Evolutionary conservation across 2,113 vertebrate genomes (phyloP).

Genomic region (Elaphurus davidianus): DNA sequence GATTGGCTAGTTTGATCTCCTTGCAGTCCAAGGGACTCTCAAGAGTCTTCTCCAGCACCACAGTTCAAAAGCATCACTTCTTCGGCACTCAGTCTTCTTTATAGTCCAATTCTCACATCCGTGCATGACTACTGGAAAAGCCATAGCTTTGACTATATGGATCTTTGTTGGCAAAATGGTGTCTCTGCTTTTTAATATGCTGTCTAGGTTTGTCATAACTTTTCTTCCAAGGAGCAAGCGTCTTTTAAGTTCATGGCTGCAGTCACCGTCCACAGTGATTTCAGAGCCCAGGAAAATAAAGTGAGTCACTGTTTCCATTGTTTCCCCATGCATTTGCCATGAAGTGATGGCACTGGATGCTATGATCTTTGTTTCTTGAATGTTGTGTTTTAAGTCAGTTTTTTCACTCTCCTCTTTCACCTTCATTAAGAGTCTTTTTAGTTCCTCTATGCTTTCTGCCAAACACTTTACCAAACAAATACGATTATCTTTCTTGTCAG

Average conservation of each 20-base stretch:
- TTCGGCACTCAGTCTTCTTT: neutral
- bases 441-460: neutral
- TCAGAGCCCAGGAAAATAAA: neutral
- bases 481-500: neutral
- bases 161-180: neutral
- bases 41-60: neutral
- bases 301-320: neutral
- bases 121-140: neutral
- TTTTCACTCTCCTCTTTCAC: neutral
- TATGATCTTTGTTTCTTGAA: neutral
- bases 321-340: neutral
- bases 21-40: neutral
- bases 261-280: neutral
- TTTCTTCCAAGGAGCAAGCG: neutral
- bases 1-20: neutral
- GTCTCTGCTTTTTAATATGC: neutral
- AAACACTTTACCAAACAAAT: neutral
- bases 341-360: neutral
- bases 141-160: neutral
- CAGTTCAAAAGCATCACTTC: neutral
- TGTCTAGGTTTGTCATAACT: neutral
- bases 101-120: neutral
- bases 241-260: neutral
- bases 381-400: neutral
- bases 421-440: neutral